Base-by-base conservation (phyloP, 2,797 vertebrate species). In the Heliangelus exortis region DNA sequence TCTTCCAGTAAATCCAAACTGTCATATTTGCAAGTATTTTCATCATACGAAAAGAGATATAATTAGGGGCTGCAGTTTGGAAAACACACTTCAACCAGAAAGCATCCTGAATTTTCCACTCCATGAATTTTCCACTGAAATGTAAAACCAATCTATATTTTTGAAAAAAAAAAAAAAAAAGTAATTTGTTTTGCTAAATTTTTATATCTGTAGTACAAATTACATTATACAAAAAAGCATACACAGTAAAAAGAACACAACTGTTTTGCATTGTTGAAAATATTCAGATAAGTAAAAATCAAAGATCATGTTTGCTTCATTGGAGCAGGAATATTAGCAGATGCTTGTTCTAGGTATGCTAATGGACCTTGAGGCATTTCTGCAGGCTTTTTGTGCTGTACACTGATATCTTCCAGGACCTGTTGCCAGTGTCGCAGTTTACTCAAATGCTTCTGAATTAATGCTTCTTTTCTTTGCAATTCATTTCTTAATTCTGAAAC, bases 401-500 rank as follows among this genome's bases (percentile, higher is more conserved):
- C 95, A 5, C 97, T 99, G 79, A 99, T 98, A 79, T 99, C 99
- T 89, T 99, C 99, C 28, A 99, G 97, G 66, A 99, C 99, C 92
- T 99, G 99, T 58, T 99, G 99, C 99, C 99, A 99, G 61, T 99
- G 98, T 74, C 99, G 98, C 67, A 99, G 97, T 96, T 99, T 99
- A 25, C 98, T 93, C 90, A 99, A 96, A 90, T 99, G 99, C 88
- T 99, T 99, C 98, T 99, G 99, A 92, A 99, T 99, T 89, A 99
- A 97, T 1, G 98, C 88, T 80, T 99, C 99, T 95, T 99, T 99
- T 92, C 99, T 98, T 97, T 99, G 99, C 9, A 99, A 95, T 92
- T 99, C 99, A 71, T 99, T 99, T 93, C 98, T 98, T 61, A 99
- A 98, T 89, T 99, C 99, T 17, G 99, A 99, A 89, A 99, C 98